Conservation (phyloP, 2,888 invertebrate species). For the Aquatica leii region DNA sequence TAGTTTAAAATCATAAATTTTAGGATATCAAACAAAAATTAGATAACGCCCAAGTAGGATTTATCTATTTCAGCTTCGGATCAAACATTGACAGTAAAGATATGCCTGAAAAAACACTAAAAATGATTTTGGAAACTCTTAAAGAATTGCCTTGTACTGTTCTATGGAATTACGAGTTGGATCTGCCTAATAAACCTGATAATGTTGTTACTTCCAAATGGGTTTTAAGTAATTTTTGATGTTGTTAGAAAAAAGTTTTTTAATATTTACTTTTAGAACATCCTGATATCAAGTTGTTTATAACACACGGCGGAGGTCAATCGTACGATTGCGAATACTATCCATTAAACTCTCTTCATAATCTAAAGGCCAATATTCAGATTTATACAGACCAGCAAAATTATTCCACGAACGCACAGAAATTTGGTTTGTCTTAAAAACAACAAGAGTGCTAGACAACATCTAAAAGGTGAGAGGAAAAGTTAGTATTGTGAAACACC, state of each 20-base stretch:
- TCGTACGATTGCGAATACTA: too few relatives aligned
- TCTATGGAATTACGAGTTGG: constrained; percentile 3
- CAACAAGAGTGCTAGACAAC: too few relatives aligned
- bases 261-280: constrained; percentile 8
- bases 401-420: too few relatives aligned
- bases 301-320: constrained; percentile 1
- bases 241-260: neutral
- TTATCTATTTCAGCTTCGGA: constrained; percentile 12
- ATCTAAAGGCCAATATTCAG: too few relatives aligned
- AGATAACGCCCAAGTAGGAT: neutral
- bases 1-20: too few relatives aligned
- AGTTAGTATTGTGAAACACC: too few relatives aligned
- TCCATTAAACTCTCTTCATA: too few relatives aligned
- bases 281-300: neutral
- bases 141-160: neutral
- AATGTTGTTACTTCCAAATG: neutral
- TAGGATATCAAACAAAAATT: neutral
- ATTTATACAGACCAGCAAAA: too few relatives aligned
- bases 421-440: too few relatives aligned
- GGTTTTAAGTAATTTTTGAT: constrained; percentile 6
- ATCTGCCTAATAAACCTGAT: neutral
- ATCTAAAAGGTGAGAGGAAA: too few relatives aligned
- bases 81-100: constrained; percentile 7
- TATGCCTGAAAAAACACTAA: neutral
- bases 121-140: neutral